Evolutionary conservation across 2,888 invertebrate species (phyloP).

Genomic region (Ichneumoninae sp.): DNA sequence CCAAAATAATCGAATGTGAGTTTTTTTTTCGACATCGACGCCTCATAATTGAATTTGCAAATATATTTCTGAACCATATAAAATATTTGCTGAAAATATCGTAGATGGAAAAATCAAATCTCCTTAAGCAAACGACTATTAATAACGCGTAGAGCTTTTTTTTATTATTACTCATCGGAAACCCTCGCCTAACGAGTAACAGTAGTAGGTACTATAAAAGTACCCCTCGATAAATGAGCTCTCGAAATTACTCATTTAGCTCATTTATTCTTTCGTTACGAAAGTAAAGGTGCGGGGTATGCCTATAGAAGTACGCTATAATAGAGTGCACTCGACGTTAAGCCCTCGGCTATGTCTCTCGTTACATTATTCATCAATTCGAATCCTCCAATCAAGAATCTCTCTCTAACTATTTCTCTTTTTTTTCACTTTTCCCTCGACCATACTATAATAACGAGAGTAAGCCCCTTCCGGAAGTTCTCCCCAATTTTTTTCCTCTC

Average conservation of each 20-base stretch:
- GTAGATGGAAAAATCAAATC: neutral
- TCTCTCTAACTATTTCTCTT: constrained; percentile 1
- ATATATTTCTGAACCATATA: too few species aligned
- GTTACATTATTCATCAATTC: constrained; percentile 60
- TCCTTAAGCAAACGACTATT: neutral
- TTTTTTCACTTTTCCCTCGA: neutral
- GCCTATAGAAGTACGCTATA: constrained; percentile 22
- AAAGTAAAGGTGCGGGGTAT: neutral
- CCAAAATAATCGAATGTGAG: too few species aligned
- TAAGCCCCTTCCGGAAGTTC: constrained; percentile 40
- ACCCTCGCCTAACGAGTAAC: constrained; percentile 4
- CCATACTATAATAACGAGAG: constrained; percentile 36
- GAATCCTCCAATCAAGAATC: constrained; percentile 59
- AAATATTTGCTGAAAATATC: too few species aligned
- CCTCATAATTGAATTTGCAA: too few species aligned
- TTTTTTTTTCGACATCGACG: neutral
- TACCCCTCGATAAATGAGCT: constrained; percentile 10
- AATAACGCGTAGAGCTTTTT: neutral
- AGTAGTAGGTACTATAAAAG: neutral
- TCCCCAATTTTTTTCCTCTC: neutral
- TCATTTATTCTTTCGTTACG: constrained; percentile 32
- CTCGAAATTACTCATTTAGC: constrained; percentile 37
- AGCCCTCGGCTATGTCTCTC: constrained; percentile 34
- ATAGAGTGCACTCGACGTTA: constrained; percentile 45
- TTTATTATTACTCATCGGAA: neutral